A percentile compares a stretch with the other conserved stretches of the same genome.
Evolutionary conservation across 2,797 vertebrate species (phyloP).

Genomic region (Hozukius guyotensis): DNA sequence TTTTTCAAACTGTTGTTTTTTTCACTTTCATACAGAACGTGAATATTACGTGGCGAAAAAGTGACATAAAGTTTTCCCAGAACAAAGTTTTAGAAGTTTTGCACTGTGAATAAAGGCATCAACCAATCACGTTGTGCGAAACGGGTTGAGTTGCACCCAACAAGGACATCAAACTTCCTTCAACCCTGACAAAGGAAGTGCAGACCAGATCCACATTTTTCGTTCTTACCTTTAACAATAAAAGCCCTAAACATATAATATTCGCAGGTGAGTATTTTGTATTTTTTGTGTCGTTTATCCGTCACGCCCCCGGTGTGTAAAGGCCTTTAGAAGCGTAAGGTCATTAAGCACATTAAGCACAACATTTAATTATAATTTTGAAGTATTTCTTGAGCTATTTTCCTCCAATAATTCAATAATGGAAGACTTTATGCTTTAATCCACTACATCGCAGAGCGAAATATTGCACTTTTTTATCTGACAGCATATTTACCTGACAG

Average conservation of each 20-base stretch:
- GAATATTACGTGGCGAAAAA: no score
- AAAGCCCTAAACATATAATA: background rate
- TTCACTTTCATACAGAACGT: no score
- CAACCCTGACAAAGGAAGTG: background rate
- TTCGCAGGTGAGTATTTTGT: background rate
- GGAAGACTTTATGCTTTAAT: background rate
- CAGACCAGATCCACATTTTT: background rate
- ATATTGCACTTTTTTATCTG: background rate
- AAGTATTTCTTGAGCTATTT: background rate
- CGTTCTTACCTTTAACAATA: background rate
- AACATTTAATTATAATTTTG: background rate
- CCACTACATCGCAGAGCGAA: background rate
- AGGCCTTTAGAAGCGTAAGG: background rate
- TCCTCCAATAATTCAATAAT: background rate
- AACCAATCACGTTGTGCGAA: background rate
- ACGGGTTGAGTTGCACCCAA: accelerated
- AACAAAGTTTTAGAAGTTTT: background rate
- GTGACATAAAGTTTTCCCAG: background rate
- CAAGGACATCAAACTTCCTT: background rate
- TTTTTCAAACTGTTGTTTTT: no score
- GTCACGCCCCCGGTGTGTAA: background rate
- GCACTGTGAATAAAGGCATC: background rate
- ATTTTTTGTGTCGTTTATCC: background rate
- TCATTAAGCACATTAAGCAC: background rate
- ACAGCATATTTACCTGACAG: constrained; percentile 1